Evolutionary conservation across 2,797 vertebrate species (phyloP), one percentile per base, ranked within the genome.

Genomic region (Pelobates cultripes): DNA sequence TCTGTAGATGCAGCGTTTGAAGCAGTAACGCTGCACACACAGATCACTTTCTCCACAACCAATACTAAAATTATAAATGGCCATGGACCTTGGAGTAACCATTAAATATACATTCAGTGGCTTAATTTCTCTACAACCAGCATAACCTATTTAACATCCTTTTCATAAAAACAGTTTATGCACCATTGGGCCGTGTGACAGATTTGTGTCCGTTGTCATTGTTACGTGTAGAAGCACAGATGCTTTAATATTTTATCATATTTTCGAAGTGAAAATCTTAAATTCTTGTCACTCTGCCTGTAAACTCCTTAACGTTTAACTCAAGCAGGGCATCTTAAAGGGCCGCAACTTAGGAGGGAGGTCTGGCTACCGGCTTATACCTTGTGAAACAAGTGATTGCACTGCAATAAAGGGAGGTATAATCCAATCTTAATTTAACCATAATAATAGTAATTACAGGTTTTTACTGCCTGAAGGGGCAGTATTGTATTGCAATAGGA

Each of bases 201-300:
- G 77, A 72, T 41, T 28, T 57, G 42, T 3, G 43, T 73, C 43
- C 69, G 43, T 53, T 66, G 69, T 69, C 53, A 57, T 68, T 41
- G 12, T 68, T 57, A 47, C 13, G 7, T 53, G 47, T 9, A 78
- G 9, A 28, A 17, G 57, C 43, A 3, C 3, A 64, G n/a, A 47
- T 64, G 43, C 69, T 72, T 79, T 72, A 79, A 79, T 72, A 72
- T 79, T 79, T 72, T 55, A 79, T 63, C 28, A 42, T 10, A 64
- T 72, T 47, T 57, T 72, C 77, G 41, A 78, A 63, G 6, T 13
- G 44, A 63, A 72, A 79, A 17, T 4, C 57, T 63, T 43, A 41
- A 78, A 61, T 43, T 55, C 42, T 5, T 78, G 86, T 67, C 47
- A 69, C 64, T 28, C 3, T 13, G 75, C 75, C 42, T 28, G 47